Percentiles rank a stretch among this genome's conserved stretches.
These are phyloP conservation scores for Drepana falcataria DNA, from an alignment of 2,888 invertebrate species.

Conservation along the genomic window DNA sequence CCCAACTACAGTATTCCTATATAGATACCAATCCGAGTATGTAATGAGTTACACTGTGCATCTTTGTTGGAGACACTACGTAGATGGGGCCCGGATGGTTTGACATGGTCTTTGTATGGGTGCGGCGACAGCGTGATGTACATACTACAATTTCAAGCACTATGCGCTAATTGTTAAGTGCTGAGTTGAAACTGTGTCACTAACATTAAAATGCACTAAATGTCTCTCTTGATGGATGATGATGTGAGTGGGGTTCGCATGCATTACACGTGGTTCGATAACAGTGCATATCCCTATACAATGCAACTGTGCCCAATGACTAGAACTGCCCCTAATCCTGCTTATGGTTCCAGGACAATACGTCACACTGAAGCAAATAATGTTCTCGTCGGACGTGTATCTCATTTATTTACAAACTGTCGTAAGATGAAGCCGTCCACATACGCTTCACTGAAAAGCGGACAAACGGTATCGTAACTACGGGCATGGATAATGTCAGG, in stretches of 20 bases:
- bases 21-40: neutral
- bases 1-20: neutral
- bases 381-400: slow-evolving; percentile 40
- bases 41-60: slow-evolving; percentile 1
- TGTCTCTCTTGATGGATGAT: slow-evolving; percentile 15
- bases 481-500: slow-evolving; percentile 39
- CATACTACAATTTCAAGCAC: slow-evolving; percentile 21
- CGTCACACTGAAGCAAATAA: slow-evolving; percentile 78
- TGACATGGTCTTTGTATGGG: slow-evolving; percentile 12
- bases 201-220: neutral
- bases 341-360: slow-evolving; percentile 58
- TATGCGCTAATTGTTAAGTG: slow-evolving; percentile 8
- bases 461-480: slow-evolving; percentile 45
- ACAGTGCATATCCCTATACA: slow-evolving; percentile 70
- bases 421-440: slow-evolving; percentile 57
- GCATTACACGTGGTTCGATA: slow-evolving; percentile 39
- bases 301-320: slow-evolving; percentile 78
- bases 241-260: slow-evolving; percentile 36
- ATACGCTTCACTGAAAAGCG: slow-evolving; percentile 64
- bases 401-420: slow-evolving; percentile 64
- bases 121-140: slow-evolving; percentile 28
- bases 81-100: slow-evolving; percentile 11
- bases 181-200: neutral
- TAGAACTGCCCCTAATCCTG: slow-evolving; percentile 51
- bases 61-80: slow-evolving; percentile 11